phyloP scores from a whole-genome alignment of 2,113 vertebrate genomes.

The Tachuris rubrigastra region DNA sequence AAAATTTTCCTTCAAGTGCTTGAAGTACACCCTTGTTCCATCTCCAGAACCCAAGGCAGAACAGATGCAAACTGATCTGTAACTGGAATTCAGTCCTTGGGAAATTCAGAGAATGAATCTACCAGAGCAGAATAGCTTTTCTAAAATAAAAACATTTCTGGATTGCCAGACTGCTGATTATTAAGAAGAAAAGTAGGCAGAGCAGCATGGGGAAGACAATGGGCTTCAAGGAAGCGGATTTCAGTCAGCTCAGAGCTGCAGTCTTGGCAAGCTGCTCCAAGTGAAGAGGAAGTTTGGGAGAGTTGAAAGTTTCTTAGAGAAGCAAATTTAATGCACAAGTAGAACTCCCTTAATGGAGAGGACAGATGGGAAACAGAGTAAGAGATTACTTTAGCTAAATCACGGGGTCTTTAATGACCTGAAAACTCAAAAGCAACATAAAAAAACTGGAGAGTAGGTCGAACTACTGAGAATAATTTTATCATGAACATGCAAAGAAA shows the following conservation, averaged over 20 bases:
- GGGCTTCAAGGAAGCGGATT: neutral
- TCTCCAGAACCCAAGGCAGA: neutral
- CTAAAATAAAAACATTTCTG: neutral
- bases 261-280: neutral
- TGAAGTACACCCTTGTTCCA: neutral
- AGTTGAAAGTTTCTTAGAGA: constrained; percentile 13
- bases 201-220: neutral
- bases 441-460: neutral
- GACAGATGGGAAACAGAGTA: constrained; percentile 33
- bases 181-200: neutral
- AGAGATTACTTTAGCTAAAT: constrained; percentile 36
- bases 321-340: neutral
- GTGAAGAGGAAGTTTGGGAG: neutral
- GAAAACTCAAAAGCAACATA: constrained; percentile 39
- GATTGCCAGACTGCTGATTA: neutral
- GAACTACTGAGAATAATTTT: constrained; percentile 2
- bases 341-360: constrained; percentile 33
- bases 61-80: neutral
- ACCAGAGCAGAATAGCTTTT: neutral
- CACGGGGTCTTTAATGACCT: neutral
- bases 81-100: neutral
- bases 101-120: neutral
- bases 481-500: constrained; percentile 15
- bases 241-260: neutral
- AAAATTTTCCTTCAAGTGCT: neutral